Evolutionary conservation across 2,113 vertebrate genomes (phyloP).

Genomic region (Stigmatopora argus): DNA sequence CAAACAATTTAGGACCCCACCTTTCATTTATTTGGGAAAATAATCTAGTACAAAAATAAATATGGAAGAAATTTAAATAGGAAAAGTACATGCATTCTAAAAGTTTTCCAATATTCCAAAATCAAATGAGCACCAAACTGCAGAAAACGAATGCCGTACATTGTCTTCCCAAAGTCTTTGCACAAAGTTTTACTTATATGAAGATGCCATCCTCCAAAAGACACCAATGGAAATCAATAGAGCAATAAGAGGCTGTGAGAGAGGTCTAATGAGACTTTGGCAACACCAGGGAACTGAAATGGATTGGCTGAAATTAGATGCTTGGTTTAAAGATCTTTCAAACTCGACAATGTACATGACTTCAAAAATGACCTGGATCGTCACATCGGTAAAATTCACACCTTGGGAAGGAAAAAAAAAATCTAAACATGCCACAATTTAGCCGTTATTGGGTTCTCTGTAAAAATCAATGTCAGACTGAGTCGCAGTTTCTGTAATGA

Average conservation of each 20-base stretch:
- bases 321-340: slow-evolving; percentile 25
- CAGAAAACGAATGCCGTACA: not conserved
- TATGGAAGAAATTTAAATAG: not conserved
- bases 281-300: slow-evolving; percentile 47
- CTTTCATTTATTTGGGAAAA: not conserved
- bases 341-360: slow-evolving; percentile 6
- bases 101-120: not conserved
- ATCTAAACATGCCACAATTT: not conserved
- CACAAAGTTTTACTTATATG: slow-evolving; percentile 58
- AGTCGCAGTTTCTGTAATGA: not conserved
- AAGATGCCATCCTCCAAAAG: slow-evolving; percentile 64
- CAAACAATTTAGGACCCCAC: too few relatives aligned
- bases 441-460: not conserved
- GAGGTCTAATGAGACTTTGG: slow-evolving; percentile 53
- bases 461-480: slow-evolving; percentile 1
- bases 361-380: not conserved
- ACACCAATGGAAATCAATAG: slow-evolving; percentile 61
- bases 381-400: not conserved
- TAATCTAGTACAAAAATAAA: not conserved
- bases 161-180: slow-evolving; percentile 19
- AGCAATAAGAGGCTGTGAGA: slow-evolving; percentile 49
- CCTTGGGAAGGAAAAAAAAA: not conserved
- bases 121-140: not conserved
- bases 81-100: not conserved
- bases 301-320: slow-evolving; percentile 53